These are phyloP conservation scores for Astyanax mexicanus DNA, from an alignment of 2,797 vertebrate genomes.

Conservation along the genomic window DNA sequence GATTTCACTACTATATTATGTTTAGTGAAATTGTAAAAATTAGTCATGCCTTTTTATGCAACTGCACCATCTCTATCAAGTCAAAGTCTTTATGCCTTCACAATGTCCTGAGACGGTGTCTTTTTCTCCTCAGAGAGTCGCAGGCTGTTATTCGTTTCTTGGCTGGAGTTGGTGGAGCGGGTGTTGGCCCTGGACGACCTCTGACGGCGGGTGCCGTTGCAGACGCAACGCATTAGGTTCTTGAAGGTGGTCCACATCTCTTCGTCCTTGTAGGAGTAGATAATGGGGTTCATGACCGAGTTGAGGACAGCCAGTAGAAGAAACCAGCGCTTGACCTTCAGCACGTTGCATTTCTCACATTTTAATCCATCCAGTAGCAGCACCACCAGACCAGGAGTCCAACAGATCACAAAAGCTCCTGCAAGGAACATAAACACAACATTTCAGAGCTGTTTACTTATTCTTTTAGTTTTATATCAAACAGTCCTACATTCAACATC, in stretches of 20 bases:
- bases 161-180: constrained; percentile 68
- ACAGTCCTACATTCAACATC: too few relatives aligned
- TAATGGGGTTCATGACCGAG: constrained; percentile 96
- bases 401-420: constrained; percentile 97
- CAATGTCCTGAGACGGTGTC: constrained; percentile 63
- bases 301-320: constrained; percentile 93
- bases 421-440: constrained; percentile 13
- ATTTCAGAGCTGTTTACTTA: background rate
- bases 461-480: too few relatives aligned
- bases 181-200: constrained; percentile 75
- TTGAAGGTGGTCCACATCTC: constrained; percentile 96
- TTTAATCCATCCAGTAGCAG: constrained; percentile 91
- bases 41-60: background rate
- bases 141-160: constrained; percentile 71
- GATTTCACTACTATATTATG: background rate
- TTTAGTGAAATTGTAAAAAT: constrained; percentile 5
- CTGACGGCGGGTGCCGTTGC: constrained; percentile 79
- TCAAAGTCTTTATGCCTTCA: constrained; percentile 64
- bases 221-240: constrained; percentile 86
- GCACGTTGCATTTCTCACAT: constrained; percentile 82
- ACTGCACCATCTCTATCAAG: background rate
- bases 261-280: constrained; percentile 97
- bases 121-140: constrained; percentile 73
- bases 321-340: constrained; percentile 90
- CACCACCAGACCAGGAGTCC: constrained; percentile 93